Conservation (phyloP, 2,797 vertebrate species). For the Myotis vivesi region DNA sequence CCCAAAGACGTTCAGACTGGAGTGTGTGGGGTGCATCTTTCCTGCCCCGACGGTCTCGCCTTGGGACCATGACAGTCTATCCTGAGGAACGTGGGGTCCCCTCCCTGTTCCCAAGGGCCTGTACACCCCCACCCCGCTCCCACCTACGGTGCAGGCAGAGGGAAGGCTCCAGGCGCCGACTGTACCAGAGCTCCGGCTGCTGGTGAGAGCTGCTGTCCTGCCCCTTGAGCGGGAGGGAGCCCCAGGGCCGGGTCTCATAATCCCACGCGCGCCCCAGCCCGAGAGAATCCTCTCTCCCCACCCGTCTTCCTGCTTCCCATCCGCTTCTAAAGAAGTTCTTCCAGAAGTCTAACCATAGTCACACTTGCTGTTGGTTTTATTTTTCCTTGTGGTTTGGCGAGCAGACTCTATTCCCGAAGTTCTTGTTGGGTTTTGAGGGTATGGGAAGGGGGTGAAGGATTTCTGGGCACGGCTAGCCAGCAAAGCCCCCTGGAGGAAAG, state of each 20-base stretch:
- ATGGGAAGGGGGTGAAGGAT: neutral
- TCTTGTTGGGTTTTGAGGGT: neutral
- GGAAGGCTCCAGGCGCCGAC: neutral
- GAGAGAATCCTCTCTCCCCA: neutral
- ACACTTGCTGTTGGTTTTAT: neutral
- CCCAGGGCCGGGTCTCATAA: neutral
- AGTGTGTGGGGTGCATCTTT: neutral
- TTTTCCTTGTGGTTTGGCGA: neutral
- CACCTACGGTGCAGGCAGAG: neutral
- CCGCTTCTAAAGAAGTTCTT: neutral
- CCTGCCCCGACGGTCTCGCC: neutral
- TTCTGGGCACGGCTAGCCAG: neutral
- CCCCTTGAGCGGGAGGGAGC: too few relatives aligned
- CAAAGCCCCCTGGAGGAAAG: too few relatives aligned
- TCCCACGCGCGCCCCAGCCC: neutral
- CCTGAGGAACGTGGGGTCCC: neutral
- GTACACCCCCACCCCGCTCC: neutral
- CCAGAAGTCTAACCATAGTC: conserved; percentile 46
- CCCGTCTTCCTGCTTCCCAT: neutral
- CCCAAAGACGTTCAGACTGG: neutral
- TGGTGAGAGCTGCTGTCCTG: neutral
- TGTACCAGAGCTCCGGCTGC: neutral
- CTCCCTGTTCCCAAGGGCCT: neutral
- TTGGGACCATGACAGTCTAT: neutral
- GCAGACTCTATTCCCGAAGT: neutral